A percentile compares a stretch with the other conserved stretches of the same genome.
Evolutionary conservation across 2,113 vertebrate genomes (phyloP).

Genomic region (Hiodon tergisus): DNA sequence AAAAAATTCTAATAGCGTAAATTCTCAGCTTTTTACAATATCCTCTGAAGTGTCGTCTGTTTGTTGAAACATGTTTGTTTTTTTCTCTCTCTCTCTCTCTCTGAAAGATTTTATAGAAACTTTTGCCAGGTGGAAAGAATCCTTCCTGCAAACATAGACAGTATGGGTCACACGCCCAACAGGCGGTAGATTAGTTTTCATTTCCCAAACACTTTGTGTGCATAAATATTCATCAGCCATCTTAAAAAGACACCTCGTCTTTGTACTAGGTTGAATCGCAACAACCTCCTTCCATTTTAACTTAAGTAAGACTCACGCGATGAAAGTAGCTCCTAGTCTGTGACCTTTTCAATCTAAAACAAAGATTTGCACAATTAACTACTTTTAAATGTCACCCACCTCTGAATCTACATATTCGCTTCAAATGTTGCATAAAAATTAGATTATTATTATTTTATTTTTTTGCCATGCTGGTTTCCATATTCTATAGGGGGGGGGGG

Average conservation of each 20-base stretch:
- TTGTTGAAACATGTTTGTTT: neutral
- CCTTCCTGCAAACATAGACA: conserved; percentile 27
- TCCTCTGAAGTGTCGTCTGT: neutral
- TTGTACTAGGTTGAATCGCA: conserved; percentile 44
- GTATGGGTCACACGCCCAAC: conserved; percentile 45
- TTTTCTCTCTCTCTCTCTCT: neutral
- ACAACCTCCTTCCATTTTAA: conserved; percentile 32
- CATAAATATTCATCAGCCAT: conserved; percentile 64
- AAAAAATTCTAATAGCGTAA: too few species aligned
- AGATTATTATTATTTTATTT: conserved; percentile 49
- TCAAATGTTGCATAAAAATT: conserved; percentile 57
- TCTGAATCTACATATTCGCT: conserved; percentile 64
- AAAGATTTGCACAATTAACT: conserved; percentile 76
- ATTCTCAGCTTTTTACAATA: too few species aligned
- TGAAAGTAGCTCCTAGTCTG: conserved; percentile 58
- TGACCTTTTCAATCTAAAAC: conserved; percentile 70
- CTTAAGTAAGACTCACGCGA: conserved; percentile 40
- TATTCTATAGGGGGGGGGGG: conserved; percentile 49
- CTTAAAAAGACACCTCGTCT: conserved; percentile 49
- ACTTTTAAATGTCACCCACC: conserved; percentile 71
- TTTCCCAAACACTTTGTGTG: conserved; percentile 60
- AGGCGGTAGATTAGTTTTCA: conserved; percentile 56
- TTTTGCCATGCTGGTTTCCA: conserved; percentile 39
- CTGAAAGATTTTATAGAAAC: neutral
- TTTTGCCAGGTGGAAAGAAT: conserved; percentile 12